A percentile compares a stretch with the other conserved stretches of the same genome.
These are phyloP conservation scores for Tragelaphus buxtoni DNA, from an alignment of 2,113 vertebrate species.

Conservation along the genomic window DNA sequence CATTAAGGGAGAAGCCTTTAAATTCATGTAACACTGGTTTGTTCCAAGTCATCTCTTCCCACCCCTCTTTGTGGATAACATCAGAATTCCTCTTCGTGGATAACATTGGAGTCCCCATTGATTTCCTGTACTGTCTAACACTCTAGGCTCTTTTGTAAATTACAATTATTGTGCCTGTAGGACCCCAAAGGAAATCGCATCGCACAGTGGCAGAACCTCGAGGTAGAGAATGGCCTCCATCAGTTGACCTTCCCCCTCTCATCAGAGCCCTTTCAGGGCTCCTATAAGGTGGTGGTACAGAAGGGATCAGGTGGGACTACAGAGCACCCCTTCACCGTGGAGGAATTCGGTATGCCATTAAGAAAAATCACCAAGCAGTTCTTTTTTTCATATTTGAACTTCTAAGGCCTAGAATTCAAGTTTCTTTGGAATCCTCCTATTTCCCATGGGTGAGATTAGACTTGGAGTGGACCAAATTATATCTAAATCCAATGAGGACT, in stretches of 20 bases:
- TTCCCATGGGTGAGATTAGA: background rate
- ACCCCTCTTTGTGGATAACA: background rate
- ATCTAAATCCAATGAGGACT: background rate
- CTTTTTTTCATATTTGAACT: background rate
- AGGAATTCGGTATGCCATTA: slow-evolving; percentile 81
- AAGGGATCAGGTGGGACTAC: slow-evolving; percentile 24
- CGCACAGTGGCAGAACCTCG: slow-evolving; percentile 74
- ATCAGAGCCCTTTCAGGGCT: slow-evolving; percentile 79
- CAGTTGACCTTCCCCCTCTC: slow-evolving; percentile 79
- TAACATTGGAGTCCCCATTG: background rate
- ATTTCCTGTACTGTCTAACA: background rate
- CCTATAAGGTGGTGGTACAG: slow-evolving; percentile 73
- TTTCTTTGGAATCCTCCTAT: background rate
- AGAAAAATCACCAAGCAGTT: background rate
- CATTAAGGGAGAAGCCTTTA: background rate
- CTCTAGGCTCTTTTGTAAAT: background rate
- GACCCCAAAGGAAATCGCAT: slow-evolving; percentile 80
- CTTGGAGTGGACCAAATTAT: background rate
- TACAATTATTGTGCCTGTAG: slow-evolving; percentile 60
- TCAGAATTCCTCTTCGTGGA: background rate
- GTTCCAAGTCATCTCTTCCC: background rate
- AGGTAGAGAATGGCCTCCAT: slow-evolving; percentile 73
- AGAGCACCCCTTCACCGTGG: slow-evolving; percentile 72
- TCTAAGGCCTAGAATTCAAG: background rate
- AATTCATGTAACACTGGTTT: background rate